These are phyloP conservation scores for Siniperca obscura DNA, from an alignment of 2,797 vertebrate species.

Conservation along the genomic window DNA sequence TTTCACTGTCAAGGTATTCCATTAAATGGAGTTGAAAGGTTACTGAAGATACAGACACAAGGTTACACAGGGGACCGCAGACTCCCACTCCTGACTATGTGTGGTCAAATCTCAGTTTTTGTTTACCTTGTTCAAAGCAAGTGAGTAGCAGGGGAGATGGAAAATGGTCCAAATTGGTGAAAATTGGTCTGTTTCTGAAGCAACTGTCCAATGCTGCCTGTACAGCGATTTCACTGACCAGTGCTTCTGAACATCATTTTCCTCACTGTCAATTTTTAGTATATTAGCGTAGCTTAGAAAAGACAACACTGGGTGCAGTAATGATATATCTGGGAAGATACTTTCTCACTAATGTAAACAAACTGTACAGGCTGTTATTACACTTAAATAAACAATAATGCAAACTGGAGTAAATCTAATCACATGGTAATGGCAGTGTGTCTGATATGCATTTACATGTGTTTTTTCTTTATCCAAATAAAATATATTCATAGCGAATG, in stretches of 20 bases:
- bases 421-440: background rate
- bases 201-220: background rate
- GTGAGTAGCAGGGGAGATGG: background rate
- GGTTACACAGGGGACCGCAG: background rate
- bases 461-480: background rate
- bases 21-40: background rate
- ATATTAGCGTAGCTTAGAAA: background rate
- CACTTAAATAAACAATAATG: background rate
- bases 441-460: background rate
- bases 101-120: conserved; percentile 3
- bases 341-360: background rate
- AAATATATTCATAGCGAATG: background rate
- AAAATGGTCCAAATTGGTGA: conserved; percentile 1
- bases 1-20: background rate
- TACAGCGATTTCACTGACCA: background rate
- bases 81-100: background rate
- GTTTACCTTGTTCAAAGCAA: background rate
- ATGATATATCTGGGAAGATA: background rate
- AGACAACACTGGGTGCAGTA: background rate
- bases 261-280: background rate
- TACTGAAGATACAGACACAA: background rate
- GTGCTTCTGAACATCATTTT: background rate
- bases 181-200: conserved; percentile 20
- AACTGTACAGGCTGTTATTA: background rate
- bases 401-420: background rate